Base-by-base conservation (phyloP, 2,888 invertebrate genomes). In the Microplitis deprimator region DNA sequence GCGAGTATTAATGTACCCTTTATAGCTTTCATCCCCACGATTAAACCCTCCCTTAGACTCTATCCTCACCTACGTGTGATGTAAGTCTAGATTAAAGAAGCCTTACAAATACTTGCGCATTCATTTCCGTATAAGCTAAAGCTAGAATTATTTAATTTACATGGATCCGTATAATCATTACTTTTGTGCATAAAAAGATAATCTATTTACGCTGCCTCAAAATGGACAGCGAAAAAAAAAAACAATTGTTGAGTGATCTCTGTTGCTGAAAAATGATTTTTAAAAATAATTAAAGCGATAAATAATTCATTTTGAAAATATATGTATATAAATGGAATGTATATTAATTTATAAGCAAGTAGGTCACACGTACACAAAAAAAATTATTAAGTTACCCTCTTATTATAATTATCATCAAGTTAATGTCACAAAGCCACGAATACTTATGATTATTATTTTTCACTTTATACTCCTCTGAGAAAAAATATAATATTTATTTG, bases 81-180 rank as follows among this genome's bases (percentile, higher is more conserved):
- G 83, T 85, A 82, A 84, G 84, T 84, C 83, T 78, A 87, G 87
- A 89, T 89, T 89, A 89, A 87, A 84, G 89, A 89, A 89, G 81
- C 88, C 88, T 75, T 83, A 85, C 68, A 79, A 80, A 79, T 79
- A 80, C 77, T 78, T 80, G 75, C 75, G 82, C 79, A 86, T 87
- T 88, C 86, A 86, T 85, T 68, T 81, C 80, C 13, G 13, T 13
- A 59, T 59, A 75, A 59, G 73, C 61, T 73, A 81, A 82, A 82
- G 80, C 83, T 81, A 73, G 77, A 76, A 82, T 83, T 83, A 86
- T 87, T 87, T 82, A 83, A 84, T 85, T 84, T 85, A 83, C 81
- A 79, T 81, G 79, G 79, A 72, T 78, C 62, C 70, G 64, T 79
- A 59, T 20, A 50, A 71, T 16, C 67, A 29, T 77, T 77, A 29